phyloP scores from a whole-genome alignment of 2,888 invertebrate species.

The Tryphoninae sp. region DNA sequence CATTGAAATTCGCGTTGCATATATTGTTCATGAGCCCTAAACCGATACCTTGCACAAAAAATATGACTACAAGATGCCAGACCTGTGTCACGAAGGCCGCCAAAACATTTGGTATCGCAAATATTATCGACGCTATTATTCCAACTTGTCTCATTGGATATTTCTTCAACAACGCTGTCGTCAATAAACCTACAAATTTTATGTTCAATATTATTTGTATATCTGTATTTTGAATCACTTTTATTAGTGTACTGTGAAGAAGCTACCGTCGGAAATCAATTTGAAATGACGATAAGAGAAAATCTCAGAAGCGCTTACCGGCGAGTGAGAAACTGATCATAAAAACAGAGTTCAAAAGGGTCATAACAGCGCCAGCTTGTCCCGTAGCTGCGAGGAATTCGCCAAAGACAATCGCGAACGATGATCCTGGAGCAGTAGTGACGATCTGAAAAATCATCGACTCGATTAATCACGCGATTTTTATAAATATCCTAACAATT shows the following conservation, averaged over 20 bases:
- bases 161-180: slow-evolving; percentile 86
- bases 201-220: neutral
- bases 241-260: neutral
- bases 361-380: slow-evolving; percentile 87
- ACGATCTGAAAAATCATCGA: slow-evolving; percentile 83
- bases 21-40: slow-evolving; percentile 89
- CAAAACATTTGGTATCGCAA: slow-evolving; percentile 84
- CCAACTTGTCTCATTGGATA: slow-evolving; percentile 87
- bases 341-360: slow-evolving; percentile 87
- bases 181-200: slow-evolving; percentile 84
- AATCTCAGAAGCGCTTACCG: slow-evolving; percentile 80
- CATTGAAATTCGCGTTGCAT: slow-evolving; percentile 88
- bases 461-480: neutral
- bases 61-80: slow-evolving; percentile 85
- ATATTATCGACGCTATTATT: slow-evolving; percentile 85
- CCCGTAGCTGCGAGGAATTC: slow-evolving; percentile 86
- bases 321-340: slow-evolving; percentile 85
- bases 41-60: slow-evolving; percentile 85
- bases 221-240: neutral
- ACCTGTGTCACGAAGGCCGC: slow-evolving; percentile 86
- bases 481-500: too few relatives aligned
- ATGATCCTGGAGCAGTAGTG: slow-evolving; percentile 86
- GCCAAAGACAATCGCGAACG: slow-evolving; percentile 88
- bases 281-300: slow-evolving; percentile 1
- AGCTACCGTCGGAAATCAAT: neutral